phyloP scores from a whole-genome alignment of 1,140 invertebrate species.

The Arion vulgaris region DNA sequence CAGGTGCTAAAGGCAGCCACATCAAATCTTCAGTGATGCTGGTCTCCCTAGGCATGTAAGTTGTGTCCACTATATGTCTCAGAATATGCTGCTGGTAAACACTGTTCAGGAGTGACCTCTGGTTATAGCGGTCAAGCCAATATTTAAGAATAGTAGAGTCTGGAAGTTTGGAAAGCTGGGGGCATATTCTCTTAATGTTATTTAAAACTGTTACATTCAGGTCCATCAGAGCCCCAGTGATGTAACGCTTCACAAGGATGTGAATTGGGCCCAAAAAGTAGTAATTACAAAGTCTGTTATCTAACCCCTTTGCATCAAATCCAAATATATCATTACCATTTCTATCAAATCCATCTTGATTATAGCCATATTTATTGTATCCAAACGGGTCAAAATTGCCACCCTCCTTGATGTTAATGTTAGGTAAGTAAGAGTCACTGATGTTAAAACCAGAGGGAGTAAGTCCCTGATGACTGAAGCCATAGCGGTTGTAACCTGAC shows the following conservation, averaged over 20 bases:
- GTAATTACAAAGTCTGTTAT: constrained; percentile 55
- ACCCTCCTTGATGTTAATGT: constrained; percentile 23
- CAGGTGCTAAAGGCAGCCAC: constrained; percentile 64
- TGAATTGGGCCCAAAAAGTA: constrained; percentile 59
- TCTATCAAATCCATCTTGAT: constrained; percentile 60
- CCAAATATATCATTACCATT: constrained; percentile 65
- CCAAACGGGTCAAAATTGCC: constrained; percentile 56
- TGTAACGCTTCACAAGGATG: constrained; percentile 55
- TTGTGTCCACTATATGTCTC: constrained; percentile 36
- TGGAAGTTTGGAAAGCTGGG: constrained; percentile 50
- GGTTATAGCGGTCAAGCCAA: constrained; percentile 58
- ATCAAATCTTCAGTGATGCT: constrained; percentile 54
- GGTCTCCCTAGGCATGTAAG: constrained; percentile 40
- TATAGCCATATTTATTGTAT: constrained; percentile 61
- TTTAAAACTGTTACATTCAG: constrained; percentile 52
- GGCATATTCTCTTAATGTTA: constrained; percentile 61
- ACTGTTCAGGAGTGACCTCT: constrained; percentile 51
- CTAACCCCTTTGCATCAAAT: constrained; percentile 57
- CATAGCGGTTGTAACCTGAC: constrained; percentile 63
- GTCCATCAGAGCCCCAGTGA: constrained; percentile 51
- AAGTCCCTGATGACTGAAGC: constrained; percentile 55
- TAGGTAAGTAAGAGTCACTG: constrained; percentile 48
- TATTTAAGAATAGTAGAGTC: constrained; percentile 54
- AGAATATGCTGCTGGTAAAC: constrained; percentile 48
- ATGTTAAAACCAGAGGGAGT: constrained; percentile 56